Conservation (phyloP, 1,140 invertebrate genomes). For the Ceratosolen solmsi region DNA sequence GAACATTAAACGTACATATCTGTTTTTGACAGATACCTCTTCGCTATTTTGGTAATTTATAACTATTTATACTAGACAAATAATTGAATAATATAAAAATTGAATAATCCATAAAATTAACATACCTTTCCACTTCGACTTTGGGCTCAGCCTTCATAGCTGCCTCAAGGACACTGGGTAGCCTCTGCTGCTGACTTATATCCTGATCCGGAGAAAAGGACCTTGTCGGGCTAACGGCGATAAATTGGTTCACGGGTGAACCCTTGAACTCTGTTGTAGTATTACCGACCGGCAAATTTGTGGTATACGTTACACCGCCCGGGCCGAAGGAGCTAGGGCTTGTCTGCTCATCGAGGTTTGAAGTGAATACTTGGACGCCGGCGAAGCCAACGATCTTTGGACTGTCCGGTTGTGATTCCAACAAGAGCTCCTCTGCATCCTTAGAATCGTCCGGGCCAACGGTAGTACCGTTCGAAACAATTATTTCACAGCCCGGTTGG, state of each 20-base stretch:
- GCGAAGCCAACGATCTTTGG: conserved; percentile 67
- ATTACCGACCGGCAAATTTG: conserved; percentile 47
- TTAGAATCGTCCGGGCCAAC: neutral
- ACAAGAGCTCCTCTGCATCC: conserved; percentile 20
- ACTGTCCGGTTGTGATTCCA: conserved; percentile 58
- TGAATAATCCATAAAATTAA: no score
- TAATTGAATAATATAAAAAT: no score
- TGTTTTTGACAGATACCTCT: no score
- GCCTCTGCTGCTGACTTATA: conserved; percentile 60
- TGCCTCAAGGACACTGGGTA: conserved; percentile 84
- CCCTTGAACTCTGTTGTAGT: conserved; percentile 17
- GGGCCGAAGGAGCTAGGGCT: conserved; percentile 19
- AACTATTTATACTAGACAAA: no score
- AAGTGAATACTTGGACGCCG: conserved; percentile 50
- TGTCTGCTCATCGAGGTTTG: conserved; percentile 49
- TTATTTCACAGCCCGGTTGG: conserved; percentile 59
- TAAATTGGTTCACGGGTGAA: conserved; percentile 58
- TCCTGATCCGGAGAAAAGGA: conserved; percentile 64
- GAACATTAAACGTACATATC: no score
- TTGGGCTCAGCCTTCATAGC: conserved; percentile 90
- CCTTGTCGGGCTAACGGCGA: conserved; percentile 64
- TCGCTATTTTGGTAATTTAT: no score
- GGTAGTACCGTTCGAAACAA: neutral
- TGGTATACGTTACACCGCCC: conserved; percentile 55
- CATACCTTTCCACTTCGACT: conserved; percentile 83